Base-by-base conservation (phyloP, 2,888 invertebrate genomes). In the Nemurella pictetii region DNA sequence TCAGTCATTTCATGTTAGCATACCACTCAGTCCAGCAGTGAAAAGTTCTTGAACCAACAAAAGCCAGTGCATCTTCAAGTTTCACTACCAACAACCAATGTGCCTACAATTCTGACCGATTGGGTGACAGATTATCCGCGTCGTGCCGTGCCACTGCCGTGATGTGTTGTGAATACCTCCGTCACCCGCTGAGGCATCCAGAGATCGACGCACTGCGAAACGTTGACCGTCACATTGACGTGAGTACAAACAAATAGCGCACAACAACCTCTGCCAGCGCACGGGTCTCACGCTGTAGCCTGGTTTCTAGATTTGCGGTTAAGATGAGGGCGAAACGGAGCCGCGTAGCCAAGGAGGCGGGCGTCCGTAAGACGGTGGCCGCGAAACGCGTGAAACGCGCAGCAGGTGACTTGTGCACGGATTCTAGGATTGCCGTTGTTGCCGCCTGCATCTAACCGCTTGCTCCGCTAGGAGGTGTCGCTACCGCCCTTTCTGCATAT, bases 381-480 rank as follows among this genome's bases (percentile, higher is more conserved):
- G 26, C 32, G 80, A 81, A 81, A 35, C 80, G 32, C 4, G 15
- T 81, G 3, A 81, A 4, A 9, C 80, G 80, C 4, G 35, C 36
- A 32, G 32, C 80, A 81, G 80, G 80, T 81, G 80, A 81, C 55
- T 81, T 32, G n/a, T 30, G 35, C 9, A 81, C 32, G 80, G 35
- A n/a, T 81, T 81, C 36, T 81, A 81, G 80, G 80, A 81, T 81
- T 81, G 80, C 80, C 26, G 36, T 55, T 25, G 80, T 36, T 75
- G 75, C 75, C 15, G 80, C 26, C 26, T 80, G 80, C 80, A n/a
- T 35, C 80, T 81, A 81, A 81, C 80, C 26, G 80, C 80, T 81
- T 81, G 80, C 28, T 75, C 28, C 12, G 75, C 28, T 55, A 20
- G 55, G 12, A 55, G 20, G 20, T 20, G 15, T 73, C 28, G 26